Percentiles rank a stretch among this genome's conserved stretches.
Conservation (phyloP, 2,888 invertebrate species). For the Pimpla rufipes region DNA sequence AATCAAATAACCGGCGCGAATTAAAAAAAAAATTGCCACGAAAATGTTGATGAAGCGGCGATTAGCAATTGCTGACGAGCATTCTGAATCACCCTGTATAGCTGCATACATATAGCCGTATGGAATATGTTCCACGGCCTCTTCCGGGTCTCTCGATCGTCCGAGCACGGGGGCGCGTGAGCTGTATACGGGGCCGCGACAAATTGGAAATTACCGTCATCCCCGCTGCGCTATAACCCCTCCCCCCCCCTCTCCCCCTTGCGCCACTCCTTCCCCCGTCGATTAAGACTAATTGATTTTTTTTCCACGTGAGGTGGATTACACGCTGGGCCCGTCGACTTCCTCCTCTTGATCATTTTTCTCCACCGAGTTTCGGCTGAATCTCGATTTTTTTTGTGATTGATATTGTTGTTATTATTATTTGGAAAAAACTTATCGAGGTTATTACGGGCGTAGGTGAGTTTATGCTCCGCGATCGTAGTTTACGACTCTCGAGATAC, state of each 20-base stretch:
- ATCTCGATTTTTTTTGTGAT: slow-evolving; percentile 37
- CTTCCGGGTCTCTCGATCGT: slow-evolving; percentile 67
- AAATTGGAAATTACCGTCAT: slow-evolving; percentile 83
- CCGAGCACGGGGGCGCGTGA: slow-evolving; percentile 14
- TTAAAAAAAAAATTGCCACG: too few relatives aligned
- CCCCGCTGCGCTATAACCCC: slow-evolving; percentile 52
- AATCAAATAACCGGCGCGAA: too few relatives aligned
- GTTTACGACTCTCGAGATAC: slow-evolving; percentile 14
- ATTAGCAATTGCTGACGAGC: too few relatives aligned
- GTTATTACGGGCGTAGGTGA: not conserved
- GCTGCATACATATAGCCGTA: slow-evolving; percentile 14
- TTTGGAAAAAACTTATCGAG: too few relatives aligned
- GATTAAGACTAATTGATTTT: slow-evolving; percentile 73
- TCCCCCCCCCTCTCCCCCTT: slow-evolving; percentile 12
- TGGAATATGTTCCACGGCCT: slow-evolving; percentile 44
- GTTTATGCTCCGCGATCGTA: not conserved
- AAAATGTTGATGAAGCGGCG: too few relatives aligned
- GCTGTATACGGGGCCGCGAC: slow-evolving; percentile 78
- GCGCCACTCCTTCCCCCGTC: slow-evolving; percentile 46
- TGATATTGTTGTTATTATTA: too few relatives aligned
- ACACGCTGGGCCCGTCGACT: slow-evolving; percentile 16
- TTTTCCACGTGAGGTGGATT: slow-evolving; percentile 50
- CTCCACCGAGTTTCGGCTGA: slow-evolving; percentile 10
- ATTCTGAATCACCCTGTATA: too few relatives aligned
- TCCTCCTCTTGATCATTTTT: slow-evolving; percentile 21